These are phyloP conservation scores for Kuschelorhynchus macadamiae DNA, from an alignment of 2,888 invertebrate genomes.

Conservation along the genomic window DNA sequence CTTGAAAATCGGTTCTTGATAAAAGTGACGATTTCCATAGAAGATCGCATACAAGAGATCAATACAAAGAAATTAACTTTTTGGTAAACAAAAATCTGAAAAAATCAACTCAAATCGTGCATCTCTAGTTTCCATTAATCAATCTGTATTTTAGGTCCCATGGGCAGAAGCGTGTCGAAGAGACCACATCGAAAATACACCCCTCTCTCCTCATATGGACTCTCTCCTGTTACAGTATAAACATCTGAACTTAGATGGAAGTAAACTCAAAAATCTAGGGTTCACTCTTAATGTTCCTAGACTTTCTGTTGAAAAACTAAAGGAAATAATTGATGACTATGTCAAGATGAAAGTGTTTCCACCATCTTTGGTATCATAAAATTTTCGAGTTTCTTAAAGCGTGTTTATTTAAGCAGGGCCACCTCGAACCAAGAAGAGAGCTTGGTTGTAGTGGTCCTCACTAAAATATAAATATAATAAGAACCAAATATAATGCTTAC, in stretches of 20 bases:
- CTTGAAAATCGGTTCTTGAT: too few relatives aligned
- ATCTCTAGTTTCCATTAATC: too few relatives aligned
- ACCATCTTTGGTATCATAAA: constrained; percentile 71
- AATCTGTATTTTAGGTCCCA: constrained; percentile 71
- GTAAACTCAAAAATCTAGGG: constrained; percentile 74
- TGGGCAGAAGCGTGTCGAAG: constrained; percentile 90
- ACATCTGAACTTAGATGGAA: constrained; percentile 82
- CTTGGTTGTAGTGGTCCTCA: too few relatives aligned
- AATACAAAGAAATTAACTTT: too few relatives aligned
- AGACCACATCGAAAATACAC: constrained; percentile 85
- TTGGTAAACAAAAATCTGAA: too few relatives aligned
- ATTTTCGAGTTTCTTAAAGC: not conserved
- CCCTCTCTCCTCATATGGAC: constrained; percentile 89
- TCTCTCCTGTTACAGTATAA: constrained; percentile 86
- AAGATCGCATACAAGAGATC: too few relatives aligned
- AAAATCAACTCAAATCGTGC: too few relatives aligned
- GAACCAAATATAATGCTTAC: too few relatives aligned
- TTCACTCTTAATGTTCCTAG: constrained; percentile 75
- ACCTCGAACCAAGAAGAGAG: too few relatives aligned
- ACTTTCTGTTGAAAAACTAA: constrained; percentile 69
- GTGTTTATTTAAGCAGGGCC: too few relatives aligned
- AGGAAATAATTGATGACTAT: constrained; percentile 84
- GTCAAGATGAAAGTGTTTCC: constrained; percentile 88
- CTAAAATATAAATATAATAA: too few relatives aligned
- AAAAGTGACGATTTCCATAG: too few relatives aligned